These are phyloP conservation scores for zebrafish (Danio rerio) DNA, from an alignment of 2,113 vertebrate genomes.

Conservation along the genomic window DNA sequence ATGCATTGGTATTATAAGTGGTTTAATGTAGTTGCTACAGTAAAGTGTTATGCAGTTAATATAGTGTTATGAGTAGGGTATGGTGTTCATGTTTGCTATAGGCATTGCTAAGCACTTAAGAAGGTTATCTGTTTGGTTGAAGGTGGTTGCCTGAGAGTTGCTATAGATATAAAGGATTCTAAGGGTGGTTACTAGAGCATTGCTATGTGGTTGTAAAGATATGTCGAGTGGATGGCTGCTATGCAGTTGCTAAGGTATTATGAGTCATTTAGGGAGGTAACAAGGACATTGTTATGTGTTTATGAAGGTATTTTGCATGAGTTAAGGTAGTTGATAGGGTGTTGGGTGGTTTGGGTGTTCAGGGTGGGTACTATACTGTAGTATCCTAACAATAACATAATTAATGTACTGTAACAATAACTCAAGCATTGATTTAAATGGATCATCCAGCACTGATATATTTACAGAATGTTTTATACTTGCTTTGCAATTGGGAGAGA, in stretches of 20 bases:
- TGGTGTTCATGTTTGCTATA: not conserved
- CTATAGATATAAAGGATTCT: too few relatives aligned
- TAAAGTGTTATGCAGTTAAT: not conserved
- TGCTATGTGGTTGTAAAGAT: too few relatives aligned
- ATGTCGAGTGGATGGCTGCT: not conserved
- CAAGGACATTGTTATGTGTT: not conserved
- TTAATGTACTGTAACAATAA: not conserved
- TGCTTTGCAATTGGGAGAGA: constrained; percentile 4
- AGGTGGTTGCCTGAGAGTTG: too few relatives aligned
- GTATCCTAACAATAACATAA: not conserved
- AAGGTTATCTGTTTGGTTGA: not conserved
- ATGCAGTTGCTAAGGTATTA: not conserved
- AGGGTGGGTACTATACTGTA: not conserved
- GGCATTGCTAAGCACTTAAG: not conserved
- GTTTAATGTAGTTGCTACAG: not conserved
- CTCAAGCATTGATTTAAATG: constrained; percentile 14
- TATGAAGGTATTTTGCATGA: not conserved
- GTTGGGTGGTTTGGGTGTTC: not conserved
- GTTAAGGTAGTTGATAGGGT: too few relatives aligned
- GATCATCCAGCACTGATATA: constrained; percentile 9
- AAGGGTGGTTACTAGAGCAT: too few relatives aligned
- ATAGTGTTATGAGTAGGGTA: not conserved
- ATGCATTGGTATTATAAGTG: not conserved
- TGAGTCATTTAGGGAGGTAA: not conserved
- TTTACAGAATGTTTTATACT: constrained; percentile 34